These are phyloP conservation scores for Hydra vulgaris DNA, from an alignment of 30 jellyfish, hydroid and myxozoan genomes.

Conservation along the genomic window DNA sequence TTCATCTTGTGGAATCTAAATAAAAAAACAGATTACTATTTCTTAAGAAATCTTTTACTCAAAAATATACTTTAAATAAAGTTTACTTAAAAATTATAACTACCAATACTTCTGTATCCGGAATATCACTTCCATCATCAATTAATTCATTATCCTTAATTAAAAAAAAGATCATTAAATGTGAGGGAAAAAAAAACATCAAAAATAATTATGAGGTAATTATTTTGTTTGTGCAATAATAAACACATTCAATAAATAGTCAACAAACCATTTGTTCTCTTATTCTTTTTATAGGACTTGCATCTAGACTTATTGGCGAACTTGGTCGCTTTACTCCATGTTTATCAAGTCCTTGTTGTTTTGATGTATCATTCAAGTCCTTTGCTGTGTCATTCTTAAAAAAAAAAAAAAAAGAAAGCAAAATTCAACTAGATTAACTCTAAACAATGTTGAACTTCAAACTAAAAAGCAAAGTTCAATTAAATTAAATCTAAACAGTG, in stretches of 20 bases:
- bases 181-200: not conserved
- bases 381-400: no score
- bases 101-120: not conserved
- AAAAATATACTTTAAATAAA: not conserved
- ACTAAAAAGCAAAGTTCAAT: no score
- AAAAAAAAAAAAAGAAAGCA: constrained; percentile 7
- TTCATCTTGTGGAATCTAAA: constrained; percentile 38
- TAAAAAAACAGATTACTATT: not conserved
- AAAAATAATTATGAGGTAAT: not conserved
- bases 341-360: constrained; percentile 45
- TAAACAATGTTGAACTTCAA: no score
- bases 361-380: constrained; percentile 9
- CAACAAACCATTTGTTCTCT: constrained; percentile 35
- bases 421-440: no score
- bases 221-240: not conserved
- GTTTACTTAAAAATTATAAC: no score
- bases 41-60: not conserved
- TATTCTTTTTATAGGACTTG: constrained; percentile 62
- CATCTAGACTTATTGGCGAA: constrained; percentile 63
- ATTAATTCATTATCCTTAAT: not conserved
- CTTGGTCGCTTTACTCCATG: constrained; percentile 76
- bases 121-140: not conserved
- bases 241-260: not conserved
- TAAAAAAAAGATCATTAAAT: not conserved
- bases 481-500: no score